These are phyloP conservation scores for Polypterus senegalus DNA, from an alignment of 2,113 vertebrate genomes.

Conservation along the genomic window DNA sequence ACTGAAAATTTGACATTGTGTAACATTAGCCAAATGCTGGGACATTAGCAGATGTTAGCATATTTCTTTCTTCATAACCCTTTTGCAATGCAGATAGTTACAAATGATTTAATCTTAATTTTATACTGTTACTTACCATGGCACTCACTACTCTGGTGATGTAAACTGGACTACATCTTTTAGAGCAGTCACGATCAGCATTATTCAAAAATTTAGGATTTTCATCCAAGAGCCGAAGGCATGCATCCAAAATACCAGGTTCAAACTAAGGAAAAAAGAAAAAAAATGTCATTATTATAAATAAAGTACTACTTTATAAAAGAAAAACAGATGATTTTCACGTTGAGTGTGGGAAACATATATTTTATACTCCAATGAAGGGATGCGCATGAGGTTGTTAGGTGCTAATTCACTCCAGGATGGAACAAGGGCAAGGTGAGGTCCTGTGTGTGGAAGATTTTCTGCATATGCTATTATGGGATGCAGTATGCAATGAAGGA, in stretches of 20 bases:
- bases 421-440: no score
- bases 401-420: no score
- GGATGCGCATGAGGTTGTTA: no score
- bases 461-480: no score
- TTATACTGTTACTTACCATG: slow-evolving; percentile 55
- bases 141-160: slow-evolving; percentile 69
- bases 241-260: slow-evolving; percentile 55
- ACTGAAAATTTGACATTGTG: no score
- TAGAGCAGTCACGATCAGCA: slow-evolving; percentile 49
- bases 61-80: background rate
- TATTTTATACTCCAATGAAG: background rate
- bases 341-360: background rate
- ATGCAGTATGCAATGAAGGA: no score
- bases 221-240: slow-evolving; percentile 61
- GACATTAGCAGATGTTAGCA: background rate
- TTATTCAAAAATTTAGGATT: slow-evolving; percentile 64
- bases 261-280: slow-evolving; percentile 53
- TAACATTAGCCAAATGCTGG: background rate
- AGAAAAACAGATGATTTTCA: background rate
- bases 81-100: background rate
- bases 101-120: background rate
- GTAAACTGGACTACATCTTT: slow-evolving; percentile 54
- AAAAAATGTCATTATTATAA: no score
- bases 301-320: no score
- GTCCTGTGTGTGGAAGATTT: no score